phyloP scores from a whole-genome alignment of 2,797 vertebrate genomes.

The Hoplostethus atlanticus region DNA sequence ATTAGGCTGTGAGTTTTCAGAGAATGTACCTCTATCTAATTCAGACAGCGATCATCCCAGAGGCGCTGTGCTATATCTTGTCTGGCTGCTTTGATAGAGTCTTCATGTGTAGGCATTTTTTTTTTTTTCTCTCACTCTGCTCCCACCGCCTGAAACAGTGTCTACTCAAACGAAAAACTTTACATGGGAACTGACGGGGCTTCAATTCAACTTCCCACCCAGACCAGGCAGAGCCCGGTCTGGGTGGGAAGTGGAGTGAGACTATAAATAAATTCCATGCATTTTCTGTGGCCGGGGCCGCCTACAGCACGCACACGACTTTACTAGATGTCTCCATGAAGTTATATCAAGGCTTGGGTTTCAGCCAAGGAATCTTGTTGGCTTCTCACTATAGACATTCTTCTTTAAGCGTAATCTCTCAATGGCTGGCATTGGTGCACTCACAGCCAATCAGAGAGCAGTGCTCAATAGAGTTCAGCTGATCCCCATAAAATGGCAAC shows the following conservation, averaged over 20 bases:
- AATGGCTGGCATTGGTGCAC: constrained; percentile 44
- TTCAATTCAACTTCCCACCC: constrained; percentile 75
- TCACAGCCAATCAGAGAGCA: constrained; percentile 29
- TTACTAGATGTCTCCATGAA: constrained; percentile 77
- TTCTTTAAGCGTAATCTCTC: constrained; percentile 49
- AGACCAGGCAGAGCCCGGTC: constrained; percentile 62
- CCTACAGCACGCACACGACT: constrained; percentile 69
- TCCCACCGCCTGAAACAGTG: constrained; percentile 63
- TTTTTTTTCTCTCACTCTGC: constrained; percentile 34
- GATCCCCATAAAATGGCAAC: constrained; percentile 9
- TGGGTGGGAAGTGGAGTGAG: constrained; percentile 45
- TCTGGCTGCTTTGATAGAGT: constrained; percentile 62
- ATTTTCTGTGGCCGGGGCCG: constrained; percentile 75
- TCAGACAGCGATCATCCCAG: constrained; percentile 62
- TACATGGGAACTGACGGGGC: constrained; percentile 63
- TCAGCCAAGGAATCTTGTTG: constrained; percentile 43
- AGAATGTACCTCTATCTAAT: constrained; percentile 58
- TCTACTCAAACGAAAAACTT: constrained; percentile 74
- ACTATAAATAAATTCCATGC: constrained; percentile 82
- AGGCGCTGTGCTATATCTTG: constrained; percentile 59
- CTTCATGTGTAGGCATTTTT: constrained; percentile 69
- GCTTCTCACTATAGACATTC: constrained; percentile 43
- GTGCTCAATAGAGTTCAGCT: neutral
- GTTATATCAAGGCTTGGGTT: constrained; percentile 64
- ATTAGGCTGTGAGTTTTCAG: constrained; percentile 50